Evolutionary conservation across 2,113 vertebrate species (phyloP).

Genomic region (Hypanus sabinus): DNA sequence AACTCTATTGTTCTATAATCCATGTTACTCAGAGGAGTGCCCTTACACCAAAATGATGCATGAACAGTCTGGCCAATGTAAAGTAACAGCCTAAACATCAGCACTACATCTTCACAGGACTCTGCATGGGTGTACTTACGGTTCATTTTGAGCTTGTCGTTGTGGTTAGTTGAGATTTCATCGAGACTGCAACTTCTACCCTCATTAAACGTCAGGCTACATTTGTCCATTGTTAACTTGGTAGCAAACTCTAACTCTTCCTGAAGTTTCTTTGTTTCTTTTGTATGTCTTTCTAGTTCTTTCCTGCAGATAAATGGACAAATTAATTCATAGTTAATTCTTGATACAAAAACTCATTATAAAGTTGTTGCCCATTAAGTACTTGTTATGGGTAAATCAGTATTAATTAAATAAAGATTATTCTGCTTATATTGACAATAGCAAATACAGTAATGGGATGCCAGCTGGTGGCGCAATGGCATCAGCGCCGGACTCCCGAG

Average conservation of each 20-base stretch:
- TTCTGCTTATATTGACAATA: neutral
- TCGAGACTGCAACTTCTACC: neutral
- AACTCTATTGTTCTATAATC: neutral
- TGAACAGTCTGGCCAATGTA: neutral
- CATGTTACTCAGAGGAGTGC: neutral
- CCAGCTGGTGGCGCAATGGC: too few relatives aligned
- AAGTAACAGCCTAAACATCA: neutral
- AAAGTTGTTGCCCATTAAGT: too few relatives aligned
- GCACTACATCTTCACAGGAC: neutral
- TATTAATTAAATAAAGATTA: neutral
- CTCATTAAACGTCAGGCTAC: constrained; percentile 23
- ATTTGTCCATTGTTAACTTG: constrained; percentile 47
- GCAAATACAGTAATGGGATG: neutral
- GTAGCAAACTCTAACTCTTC: constrained; percentile 53
- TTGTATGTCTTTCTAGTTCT: constrained; percentile 47
- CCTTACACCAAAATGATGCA: neutral
- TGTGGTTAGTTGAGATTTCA: neutral
- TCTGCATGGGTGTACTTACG: neutral
- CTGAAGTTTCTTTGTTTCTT: constrained; percentile 52
- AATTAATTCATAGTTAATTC: neutral
- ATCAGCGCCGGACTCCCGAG: too few relatives aligned
- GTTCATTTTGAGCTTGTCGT: neutral
- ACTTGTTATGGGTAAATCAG: neutral
- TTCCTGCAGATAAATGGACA: constrained; percentile 31
- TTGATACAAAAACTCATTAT: neutral